Evolutionary conservation across 2,113 vertebrate species (phyloP), one percentile per base, ranked within the genome.

Genomic region (Mesembrinibis cayennensis): DNA sequence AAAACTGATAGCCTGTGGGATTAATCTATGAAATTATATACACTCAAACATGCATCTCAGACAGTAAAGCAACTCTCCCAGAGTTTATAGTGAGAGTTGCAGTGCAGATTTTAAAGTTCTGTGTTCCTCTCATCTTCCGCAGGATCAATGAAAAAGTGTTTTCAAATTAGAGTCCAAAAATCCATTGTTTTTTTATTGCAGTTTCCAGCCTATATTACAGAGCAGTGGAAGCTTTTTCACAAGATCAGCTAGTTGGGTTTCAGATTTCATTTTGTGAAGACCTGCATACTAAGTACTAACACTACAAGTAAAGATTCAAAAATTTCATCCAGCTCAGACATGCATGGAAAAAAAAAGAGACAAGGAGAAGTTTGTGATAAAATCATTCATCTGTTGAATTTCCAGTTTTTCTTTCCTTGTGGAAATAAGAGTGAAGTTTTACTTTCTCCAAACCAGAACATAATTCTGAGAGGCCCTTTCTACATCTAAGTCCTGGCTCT

Each of bases 21-120:
- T 92, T 91, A 73, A 95, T 89, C 80, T 95, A 13, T 71, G 78
- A 85, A 97, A 90, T 94, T 77, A 91, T 61, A 70, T 30, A 80
- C 27, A 53, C 36, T 82, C 78, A 85, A 70, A 85, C 23, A 36
- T 42, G 32, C 36, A 76, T 59, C 82, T 87, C 20, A 20, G 74
- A 82, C 25, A 53, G 47, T 8, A 72, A 94, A 93, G 47, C 36
- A 87, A 62, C 32, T 49, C 10, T 4, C n/a, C 25, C 45, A 73
- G 74, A 53, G 22, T 18, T 83, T 52, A 66, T 12, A 80, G 29
- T 2, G 21, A 59, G 10, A 47, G 49, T 29, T 87, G 36, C 16
- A 78, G 30, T 13, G 23, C 11, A 50, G 44, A 71, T 76, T 77
- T 94, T 55, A 17, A 79, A 71, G 16, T 67, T 72, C 26, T 30